phyloP scores from a whole-genome alignment of 2,888 invertebrate species.

The Cyaniris semiargus region DNA sequence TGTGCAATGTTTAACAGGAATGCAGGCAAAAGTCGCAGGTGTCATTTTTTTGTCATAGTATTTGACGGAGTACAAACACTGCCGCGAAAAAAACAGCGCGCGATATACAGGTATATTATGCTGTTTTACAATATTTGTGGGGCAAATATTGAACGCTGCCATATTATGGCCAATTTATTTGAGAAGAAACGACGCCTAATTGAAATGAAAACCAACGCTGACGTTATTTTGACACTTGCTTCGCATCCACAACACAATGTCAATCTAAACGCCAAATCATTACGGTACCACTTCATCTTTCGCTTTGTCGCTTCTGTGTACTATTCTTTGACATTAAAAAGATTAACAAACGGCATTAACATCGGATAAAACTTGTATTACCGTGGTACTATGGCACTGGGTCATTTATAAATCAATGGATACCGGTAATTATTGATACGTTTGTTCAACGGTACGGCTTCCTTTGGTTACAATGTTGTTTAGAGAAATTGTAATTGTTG shows the following conservation, averaged over 20 bases:
- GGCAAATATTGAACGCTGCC: background rate
- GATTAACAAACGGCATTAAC: slow-evolving; percentile 22
- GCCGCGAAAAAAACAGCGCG: background rate
- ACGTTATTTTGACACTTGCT: no score
- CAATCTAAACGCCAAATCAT: background rate
- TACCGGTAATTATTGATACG: slow-evolving; percentile 21
- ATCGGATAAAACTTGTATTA: background rate
- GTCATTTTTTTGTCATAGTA: background rate
- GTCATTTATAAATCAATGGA: slow-evolving; percentile 8
- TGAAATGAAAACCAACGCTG: no score
- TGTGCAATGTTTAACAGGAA: background rate
- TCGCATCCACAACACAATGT: background rate
- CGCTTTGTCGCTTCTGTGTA: background rate
- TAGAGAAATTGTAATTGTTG: slow-evolving; percentile 14
- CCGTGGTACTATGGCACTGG: slow-evolving; percentile 8
- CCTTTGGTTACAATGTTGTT: slow-evolving; percentile 23
- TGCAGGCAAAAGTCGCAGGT: background rate
- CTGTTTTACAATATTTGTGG: background rate
- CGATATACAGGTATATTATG: background rate
- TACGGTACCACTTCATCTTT: background rate
- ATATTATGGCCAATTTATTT: no score
- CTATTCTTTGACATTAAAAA: background rate
- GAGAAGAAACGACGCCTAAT: no score
- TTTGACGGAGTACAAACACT: background rate
- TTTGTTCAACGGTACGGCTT: slow-evolving; percentile 16